These are phyloP conservation scores for Drosophila leonis DNA, from an alignment of 2,888 invertebrate genomes.

Conservation along the genomic window DNA sequence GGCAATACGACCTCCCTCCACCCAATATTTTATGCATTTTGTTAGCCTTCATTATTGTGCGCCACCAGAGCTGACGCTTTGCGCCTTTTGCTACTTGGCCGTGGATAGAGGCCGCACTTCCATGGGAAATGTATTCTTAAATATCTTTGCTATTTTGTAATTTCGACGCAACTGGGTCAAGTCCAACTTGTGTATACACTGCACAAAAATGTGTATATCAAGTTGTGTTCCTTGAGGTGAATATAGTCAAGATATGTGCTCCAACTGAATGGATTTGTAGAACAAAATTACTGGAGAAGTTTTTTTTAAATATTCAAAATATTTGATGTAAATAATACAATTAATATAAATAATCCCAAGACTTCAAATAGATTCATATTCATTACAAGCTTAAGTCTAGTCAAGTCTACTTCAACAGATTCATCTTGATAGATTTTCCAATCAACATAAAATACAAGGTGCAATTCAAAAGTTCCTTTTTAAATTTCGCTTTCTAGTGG, in stretches of 20 bases:
- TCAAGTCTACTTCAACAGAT: too few relatives aligned
- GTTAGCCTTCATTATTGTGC: constrained; percentile 7
- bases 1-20: not conserved
- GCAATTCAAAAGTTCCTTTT: too few relatives aligned
- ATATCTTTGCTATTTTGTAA: constrained; percentile 2
- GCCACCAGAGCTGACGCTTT: not conserved
- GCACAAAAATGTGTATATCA: not conserved
- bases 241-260: not conserved
- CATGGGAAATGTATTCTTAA: not conserved
- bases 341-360: too few relatives aligned
- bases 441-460: too few relatives aligned
- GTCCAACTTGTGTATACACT: not conserved
- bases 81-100: not conserved
- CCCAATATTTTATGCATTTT: constrained; percentile 13
- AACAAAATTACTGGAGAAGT: not conserved
- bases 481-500: too few relatives aligned
- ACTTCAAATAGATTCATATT: too few relatives aligned
- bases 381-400: too few relatives aligned
- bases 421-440: too few relatives aligned
- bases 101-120: not conserved
- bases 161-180: not conserved
- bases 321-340: too few relatives aligned
- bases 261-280: not conserved
- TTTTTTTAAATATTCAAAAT: not conserved
- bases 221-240: not conserved